Evolutionary conservation across 2,113 vertebrate species (phyloP), one percentile per base, ranked within the genome.

Genomic region (Corythaeola cristata): DNA sequence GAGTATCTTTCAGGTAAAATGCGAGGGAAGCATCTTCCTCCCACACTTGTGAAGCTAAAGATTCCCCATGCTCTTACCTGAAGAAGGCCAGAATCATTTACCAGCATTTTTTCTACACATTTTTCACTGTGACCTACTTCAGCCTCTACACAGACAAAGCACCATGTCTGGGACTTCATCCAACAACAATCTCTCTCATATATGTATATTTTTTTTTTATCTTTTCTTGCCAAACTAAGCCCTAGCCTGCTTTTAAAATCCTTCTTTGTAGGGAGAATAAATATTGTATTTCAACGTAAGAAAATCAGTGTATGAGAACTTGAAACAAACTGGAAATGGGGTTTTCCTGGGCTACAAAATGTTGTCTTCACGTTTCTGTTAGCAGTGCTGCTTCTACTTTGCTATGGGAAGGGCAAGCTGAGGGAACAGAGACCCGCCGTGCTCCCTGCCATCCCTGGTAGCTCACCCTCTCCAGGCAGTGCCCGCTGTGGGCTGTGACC

Each of bases 281-380:
- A 49, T 45, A 60, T 74, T 55, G 35, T 15, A 33, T 85, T 62
- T 62, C 41, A 28, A 3, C 20, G 32, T 62, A 39, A 89, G 41
- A 44, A 63, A 58, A 85, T 21, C 15, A 26, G 33, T 16, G 39
- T 49, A 19, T 17, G 26, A 62, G 41, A 69, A 58, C 24, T 45
- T 22, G 58, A 60, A 50, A 52, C 20, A 37, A 49, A 27, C 8
- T 39, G 24, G 53, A 56, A 44, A 33, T 0, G 3, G 22, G 13
- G 15, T 30, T 72, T 56, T 32, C 41, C 28, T 60, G 37, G 21
- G 53, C 26, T 27, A n/a, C 30, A n/a, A 49, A 62, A 35, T 0
- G 1, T 30, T 26, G 39, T 41, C n/a, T 75, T 62, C n/a, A 4
- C 1, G 0, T 49, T 75, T 27, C 62, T 9, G 3, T 50, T 41